These are phyloP conservation scores for Channa argus DNA, from an alignment of 2,113 vertebrate species.

Conservation along the genomic window DNA sequence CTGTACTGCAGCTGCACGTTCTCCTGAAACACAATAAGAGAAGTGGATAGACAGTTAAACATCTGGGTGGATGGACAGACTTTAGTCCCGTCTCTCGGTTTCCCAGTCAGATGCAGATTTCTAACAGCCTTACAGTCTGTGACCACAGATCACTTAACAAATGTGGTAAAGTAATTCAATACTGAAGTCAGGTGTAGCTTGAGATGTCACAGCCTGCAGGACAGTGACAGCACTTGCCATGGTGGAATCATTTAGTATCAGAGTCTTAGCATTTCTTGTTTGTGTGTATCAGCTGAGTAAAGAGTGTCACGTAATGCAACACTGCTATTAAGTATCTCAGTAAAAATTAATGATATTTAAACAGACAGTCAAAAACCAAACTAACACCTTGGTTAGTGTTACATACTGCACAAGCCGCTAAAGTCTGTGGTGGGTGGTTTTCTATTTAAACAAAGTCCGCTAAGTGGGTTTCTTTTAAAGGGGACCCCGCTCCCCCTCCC, in stretches of 20 bases:
- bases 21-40: slow-evolving; percentile 83
- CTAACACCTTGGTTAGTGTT: not conserved
- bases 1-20: slow-evolving; percentile 96
- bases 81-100: no score
- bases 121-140: not conserved
- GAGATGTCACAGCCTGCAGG: no score
- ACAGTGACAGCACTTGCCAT: no score
- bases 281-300: not conserved
- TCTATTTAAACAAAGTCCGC: no score
- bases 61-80: no score
- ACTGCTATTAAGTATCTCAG: no score
- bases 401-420: not conserved
- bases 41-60: not conserved
- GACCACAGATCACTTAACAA: no score
- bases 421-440: no score
- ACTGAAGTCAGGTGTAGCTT: no score
- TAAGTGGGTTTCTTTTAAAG: not conserved
- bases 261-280: not conserved
- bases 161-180: no score
- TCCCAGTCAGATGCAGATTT: not conserved
- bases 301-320: not conserved
- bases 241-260: not conserved
- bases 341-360: not conserved
- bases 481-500: not conserved
- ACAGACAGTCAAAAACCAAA: not conserved